Base-by-base conservation (phyloP, 2,888 invertebrate species). In the Tiphia femorata region DNA sequence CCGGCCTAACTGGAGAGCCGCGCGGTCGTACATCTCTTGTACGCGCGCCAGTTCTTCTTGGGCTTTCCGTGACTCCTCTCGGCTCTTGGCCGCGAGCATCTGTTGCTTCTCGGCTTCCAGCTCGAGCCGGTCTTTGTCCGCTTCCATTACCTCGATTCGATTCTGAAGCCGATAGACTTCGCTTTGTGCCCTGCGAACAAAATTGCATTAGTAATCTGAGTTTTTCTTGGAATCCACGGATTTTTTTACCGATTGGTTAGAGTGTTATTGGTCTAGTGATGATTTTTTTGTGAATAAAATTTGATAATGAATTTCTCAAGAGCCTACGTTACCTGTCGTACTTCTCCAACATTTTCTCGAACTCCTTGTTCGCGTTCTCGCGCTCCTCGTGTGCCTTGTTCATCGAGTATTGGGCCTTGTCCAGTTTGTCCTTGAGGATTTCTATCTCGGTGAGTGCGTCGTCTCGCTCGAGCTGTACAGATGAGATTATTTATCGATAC, bases 261-360 rank as follows among this genome's bases (percentile, higher is more conserved):
- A n/a, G n/a, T n/a, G n/a, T n/a, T n/a, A n/a, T n/a, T n/a, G n/a
- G n/a, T n/a, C n/a, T n/a, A n/a, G n/a, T n/a, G n/a, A n/a, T n/a
- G n/a, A n/a, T n/a, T n/a, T n/a, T n/a, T n/a, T 52, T 54, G 59
- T 43, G 17, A 61, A 53, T 48, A 49, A 49, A 60, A 50, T 47
- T 38, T 20, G 3, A 40, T n/a, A 1, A n/a, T n/a, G n/a, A n/a
- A n/a, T n/a, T n/a, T n/a, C n/a, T n/a, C n/a, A n/a, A n/a, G n/a
- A n/a, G n/a, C n/a, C n/a, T n/a, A 27, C 29, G 75, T 83, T 87
- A 92, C 92, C 92, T 91, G 86, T 95, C 95, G 84, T 94, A 94
- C 87, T 96, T 95, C 85, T 96, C 96, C 73, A 95, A 87, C 87
- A 96, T 90, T 85, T 95, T 94, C 81, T 96, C 95, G 82, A 94